These are phyloP conservation scores for Antennarius striatus DNA, from an alignment of 2,113 vertebrate genomes.

Conservation along the genomic window DNA sequence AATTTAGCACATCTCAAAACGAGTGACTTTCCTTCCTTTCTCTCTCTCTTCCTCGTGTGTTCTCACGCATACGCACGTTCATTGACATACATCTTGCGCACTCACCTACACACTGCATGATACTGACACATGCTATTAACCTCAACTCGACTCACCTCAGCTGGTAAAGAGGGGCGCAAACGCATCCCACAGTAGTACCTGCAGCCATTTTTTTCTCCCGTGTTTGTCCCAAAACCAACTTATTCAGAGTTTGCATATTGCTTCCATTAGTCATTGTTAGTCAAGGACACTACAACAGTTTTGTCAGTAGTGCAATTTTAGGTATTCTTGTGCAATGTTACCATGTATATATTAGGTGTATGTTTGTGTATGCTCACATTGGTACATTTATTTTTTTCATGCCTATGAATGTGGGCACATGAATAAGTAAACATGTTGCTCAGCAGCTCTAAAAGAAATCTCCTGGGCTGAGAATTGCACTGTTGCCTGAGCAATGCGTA, in stretches of 20 bases:
- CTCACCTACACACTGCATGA: conserved; percentile 36
- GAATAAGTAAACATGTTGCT: conserved; percentile 22
- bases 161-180: conserved; percentile 48
- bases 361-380: conserved; percentile 8
- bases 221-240: conserved; percentile 64
- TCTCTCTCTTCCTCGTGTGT: neutral
- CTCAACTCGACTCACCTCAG: conserved; percentile 51
- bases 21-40: neutral
- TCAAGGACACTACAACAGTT: conserved; percentile 61
- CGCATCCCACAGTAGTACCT: conserved; percentile 44
- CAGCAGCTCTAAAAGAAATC: conserved; percentile 3
- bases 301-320: conserved; percentile 51
- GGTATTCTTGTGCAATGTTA: conserved; percentile 29
- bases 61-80: no score
- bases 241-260: conserved; percentile 68
- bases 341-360: conserved; percentile 26
- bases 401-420: conserved; percentile 43
- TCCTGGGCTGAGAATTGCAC: conserved; percentile 16
- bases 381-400: conserved; percentile 22
- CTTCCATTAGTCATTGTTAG: conserved; percentile 66
- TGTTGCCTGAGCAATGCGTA: conserved; percentile 14
- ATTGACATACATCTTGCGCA: conserved; percentile 23
- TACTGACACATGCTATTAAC: conserved; percentile 62
- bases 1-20: conserved; percentile 17
- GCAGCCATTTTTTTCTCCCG: conserved; percentile 34